These are phyloP conservation scores for Varroa destructor DNA, from an alignment of 1,140 invertebrate species.

Conservation along the genomic window DNA sequence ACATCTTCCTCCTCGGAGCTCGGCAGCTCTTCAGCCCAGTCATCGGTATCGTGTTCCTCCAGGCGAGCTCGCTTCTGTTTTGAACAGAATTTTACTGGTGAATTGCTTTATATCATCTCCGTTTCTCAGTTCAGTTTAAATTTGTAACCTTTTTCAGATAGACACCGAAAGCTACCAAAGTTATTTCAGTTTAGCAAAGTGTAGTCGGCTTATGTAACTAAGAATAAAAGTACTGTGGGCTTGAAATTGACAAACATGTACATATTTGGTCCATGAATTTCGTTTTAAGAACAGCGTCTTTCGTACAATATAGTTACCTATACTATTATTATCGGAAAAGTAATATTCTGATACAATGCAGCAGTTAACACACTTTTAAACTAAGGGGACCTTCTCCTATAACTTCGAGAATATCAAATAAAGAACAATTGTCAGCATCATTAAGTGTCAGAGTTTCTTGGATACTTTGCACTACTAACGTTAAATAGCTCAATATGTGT, in stretches of 20 bases:
- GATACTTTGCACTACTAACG: no score
- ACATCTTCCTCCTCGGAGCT: conserved; percentile 17
- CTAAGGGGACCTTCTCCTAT: no score
- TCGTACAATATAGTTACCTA: no score
- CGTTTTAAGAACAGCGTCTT: no score
- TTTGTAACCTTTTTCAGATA: background rate
- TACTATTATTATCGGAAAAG: no score
- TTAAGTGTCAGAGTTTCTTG: no score
- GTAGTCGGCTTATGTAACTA: background rate
- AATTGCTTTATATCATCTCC: background rate
- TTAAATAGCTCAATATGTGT: background rate
- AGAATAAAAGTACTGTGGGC: background rate
- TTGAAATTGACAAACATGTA: background rate
- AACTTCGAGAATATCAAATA: no score
- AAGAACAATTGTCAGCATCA: no score
- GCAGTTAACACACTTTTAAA: no score
- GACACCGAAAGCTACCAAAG: background rate
- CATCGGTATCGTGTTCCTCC: background rate
- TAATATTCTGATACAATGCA: no score
- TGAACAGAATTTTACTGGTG: background rate
- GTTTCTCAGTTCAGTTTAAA: background rate
- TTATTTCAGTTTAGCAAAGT: background rate
- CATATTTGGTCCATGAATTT: background rate
- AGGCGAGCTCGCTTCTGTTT: conserved; percentile 8
- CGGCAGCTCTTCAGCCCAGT: conserved; percentile 8